Percentiles rank a stretch among this genome's conserved stretches.
Evolutionary conservation across 2,888 invertebrate species (phyloP).

Genomic region (Cheilosia vulpina): DNA sequence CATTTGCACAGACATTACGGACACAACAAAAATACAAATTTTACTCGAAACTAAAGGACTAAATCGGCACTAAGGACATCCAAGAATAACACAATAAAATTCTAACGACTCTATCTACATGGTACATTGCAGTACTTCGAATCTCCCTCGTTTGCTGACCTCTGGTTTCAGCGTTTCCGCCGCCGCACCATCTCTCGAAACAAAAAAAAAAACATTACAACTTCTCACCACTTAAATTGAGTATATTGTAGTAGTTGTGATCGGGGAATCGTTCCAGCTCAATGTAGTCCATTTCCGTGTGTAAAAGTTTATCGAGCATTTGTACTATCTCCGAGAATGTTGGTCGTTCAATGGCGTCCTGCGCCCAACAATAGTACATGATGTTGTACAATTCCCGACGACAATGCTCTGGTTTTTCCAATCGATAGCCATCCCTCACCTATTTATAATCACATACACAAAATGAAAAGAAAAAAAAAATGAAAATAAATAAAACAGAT

Average conservation of each 20-base stretch:
- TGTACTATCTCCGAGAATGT: slow-evolving; percentile 92
- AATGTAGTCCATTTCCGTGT: slow-evolving; percentile 96
- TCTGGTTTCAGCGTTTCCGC: slow-evolving; percentile 35
- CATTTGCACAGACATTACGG: slow-evolving; percentile 29
- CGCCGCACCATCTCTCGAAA: background rate
- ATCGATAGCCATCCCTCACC: slow-evolving; percentile 94
- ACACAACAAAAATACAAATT: slow-evolving; percentile 25
- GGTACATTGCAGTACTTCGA: slow-evolving; percentile 1
- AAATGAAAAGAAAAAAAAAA: slow-evolving; percentile 48
- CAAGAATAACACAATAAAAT: slow-evolving; percentile 37
- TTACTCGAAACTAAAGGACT: slow-evolving; percentile 50
- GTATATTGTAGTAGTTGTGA: slow-evolving; percentile 95
- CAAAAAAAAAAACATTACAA: slow-evolving; percentile 82
- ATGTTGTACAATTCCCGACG: slow-evolving; percentile 96
- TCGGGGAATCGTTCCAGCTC: slow-evolving; percentile 96
- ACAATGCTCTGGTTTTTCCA: slow-evolving; percentile 97
- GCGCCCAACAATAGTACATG: slow-evolving; percentile 98
- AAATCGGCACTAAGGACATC: slow-evolving; percentile 49
- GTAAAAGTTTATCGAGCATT: slow-evolving; percentile 91
- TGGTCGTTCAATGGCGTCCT: slow-evolving; percentile 92
- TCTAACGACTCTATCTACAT: slow-evolving; percentile 28
- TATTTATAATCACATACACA: slow-evolving; percentile 81
- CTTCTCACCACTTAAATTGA: slow-evolving; percentile 93
- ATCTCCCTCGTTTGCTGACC: slow-evolving; percentile 51
- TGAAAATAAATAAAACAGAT: slow-evolving; percentile 45